A percentile compares a stretch with the other conserved stretches of the same genome.
These are phyloP conservation scores for Mandrillus leucophaeus DNA, from an alignment of 2,113 vertebrate genomes.

Conservation along the genomic window DNA sequence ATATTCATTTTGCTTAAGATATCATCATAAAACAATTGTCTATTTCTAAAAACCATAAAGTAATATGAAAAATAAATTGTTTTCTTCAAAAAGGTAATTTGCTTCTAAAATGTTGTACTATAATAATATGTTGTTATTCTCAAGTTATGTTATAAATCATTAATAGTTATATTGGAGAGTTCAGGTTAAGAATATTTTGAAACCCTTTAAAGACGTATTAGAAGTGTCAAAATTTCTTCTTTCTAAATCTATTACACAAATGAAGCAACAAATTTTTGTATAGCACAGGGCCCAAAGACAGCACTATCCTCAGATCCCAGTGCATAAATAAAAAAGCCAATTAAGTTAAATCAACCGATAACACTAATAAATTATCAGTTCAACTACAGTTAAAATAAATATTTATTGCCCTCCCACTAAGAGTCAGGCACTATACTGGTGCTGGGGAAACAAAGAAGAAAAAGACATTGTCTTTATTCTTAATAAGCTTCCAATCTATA, in stretches of 20 bases:
- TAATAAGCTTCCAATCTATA: neutral
- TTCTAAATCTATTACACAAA: neutral
- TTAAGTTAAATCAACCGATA: neutral
- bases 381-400: neutral
- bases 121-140: neutral
- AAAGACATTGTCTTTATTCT: neutral
- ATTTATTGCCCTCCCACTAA: neutral
- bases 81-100: neutral
- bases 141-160: neutral
- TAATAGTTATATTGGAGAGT: neutral
- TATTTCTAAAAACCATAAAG: neutral
- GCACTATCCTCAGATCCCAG: neutral
- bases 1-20: neutral
- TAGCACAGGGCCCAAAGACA: neutral
- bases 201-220: neutral
- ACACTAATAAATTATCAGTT: neutral
- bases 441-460: neutral
- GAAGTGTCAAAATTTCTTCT: neutral
- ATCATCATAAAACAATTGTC: neutral
- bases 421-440: neutral
- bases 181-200: neutral
- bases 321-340: neutral
- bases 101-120: neutral
- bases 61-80: neutral
- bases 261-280: neutral